Percentiles rank a stretch among this genome's conserved stretches.
phyloP scores from a whole-genome alignment of 2,888 invertebrate genomes.

The Pristionchus mayeri region DNA sequence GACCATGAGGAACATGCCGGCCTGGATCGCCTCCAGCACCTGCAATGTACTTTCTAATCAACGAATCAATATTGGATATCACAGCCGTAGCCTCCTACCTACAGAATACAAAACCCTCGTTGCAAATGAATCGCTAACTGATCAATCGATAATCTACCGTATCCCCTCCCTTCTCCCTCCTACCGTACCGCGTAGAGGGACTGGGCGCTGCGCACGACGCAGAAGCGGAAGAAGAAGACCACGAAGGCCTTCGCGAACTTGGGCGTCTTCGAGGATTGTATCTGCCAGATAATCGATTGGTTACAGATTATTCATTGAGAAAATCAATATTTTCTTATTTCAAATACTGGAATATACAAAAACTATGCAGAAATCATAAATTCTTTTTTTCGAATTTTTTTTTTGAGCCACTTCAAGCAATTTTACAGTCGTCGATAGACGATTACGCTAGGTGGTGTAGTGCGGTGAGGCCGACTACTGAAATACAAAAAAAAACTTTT shows the following conservation, averaged over 20 bases:
- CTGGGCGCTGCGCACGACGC: constrained; percentile 86
- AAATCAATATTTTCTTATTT: constrained; percentile 26
- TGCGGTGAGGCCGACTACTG: no score
- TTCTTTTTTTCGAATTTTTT: no score
- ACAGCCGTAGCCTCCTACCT: background rate
- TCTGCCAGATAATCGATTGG: constrained; percentile 80
- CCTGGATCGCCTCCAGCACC: constrained; percentile 66
- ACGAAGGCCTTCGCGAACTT: constrained; percentile 92
- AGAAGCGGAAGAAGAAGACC: constrained; percentile 91
- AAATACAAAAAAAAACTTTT: background rate
- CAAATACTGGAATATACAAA: no score
- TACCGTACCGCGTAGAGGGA: constrained; percentile 80
- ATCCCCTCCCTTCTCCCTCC: background rate
- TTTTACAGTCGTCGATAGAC: no score
- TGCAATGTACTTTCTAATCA: constrained; percentile 48
- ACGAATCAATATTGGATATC: no score
- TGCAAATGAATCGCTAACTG: background rate
- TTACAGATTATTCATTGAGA: background rate
- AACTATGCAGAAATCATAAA: no score
- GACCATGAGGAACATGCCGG: constrained; percentile 94
- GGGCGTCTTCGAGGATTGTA: constrained; percentile 93
- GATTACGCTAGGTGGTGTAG: no score
- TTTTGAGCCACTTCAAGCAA: no score
- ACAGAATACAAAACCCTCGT: background rate
- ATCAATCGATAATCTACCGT: constrained; percentile 7